Percentiles rank a stretch among this genome's conserved stretches.
Evolutionary conservation across 2,888 invertebrate species (phyloP).

Genomic region (Mimumesa dahlbomi): DNA sequence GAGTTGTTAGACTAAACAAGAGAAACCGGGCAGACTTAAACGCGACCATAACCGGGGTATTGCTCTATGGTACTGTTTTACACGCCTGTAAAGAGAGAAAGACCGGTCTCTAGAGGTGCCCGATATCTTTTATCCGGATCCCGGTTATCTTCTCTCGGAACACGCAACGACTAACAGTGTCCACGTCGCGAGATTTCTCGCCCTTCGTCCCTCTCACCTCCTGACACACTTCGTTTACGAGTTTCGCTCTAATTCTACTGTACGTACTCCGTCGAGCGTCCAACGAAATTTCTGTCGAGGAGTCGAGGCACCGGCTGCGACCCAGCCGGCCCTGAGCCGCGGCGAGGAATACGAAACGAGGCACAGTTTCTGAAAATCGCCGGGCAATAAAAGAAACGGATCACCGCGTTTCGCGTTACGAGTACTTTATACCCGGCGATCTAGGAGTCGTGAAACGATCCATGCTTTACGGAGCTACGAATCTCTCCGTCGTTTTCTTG

Average conservation of each 20-base stretch:
- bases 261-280: too few relatives aligned
- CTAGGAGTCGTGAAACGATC: not conserved
- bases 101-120: conserved; percentile 1
- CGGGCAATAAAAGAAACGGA: too few relatives aligned
- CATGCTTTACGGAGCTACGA: conserved; percentile 6
- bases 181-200: conserved; percentile 9
- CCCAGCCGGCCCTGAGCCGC: too few relatives aligned
- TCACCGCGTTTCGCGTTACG: not conserved
- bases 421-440: not conserved
- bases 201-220: not conserved
- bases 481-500: not conserved
- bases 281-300: too few relatives aligned
- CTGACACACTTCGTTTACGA: not conserved
- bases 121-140: conserved; percentile 56
- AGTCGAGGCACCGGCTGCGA: too few relatives aligned
- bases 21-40: conserved; percentile 14
- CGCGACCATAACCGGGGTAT: conserved; percentile 28
- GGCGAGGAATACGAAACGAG: too few relatives aligned
- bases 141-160: conserved; percentile 35
- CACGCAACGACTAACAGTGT: conserved; percentile 36
- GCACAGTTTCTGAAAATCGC: too few relatives aligned
- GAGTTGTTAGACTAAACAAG: conserved; percentile 51
- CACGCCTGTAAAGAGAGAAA: not conserved
- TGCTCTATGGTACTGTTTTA: not conserved
- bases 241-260: too few relatives aligned